phyloP scores from a whole-genome alignment of 2,888 invertebrate species.

The Eupelmus urozonus region DNA sequence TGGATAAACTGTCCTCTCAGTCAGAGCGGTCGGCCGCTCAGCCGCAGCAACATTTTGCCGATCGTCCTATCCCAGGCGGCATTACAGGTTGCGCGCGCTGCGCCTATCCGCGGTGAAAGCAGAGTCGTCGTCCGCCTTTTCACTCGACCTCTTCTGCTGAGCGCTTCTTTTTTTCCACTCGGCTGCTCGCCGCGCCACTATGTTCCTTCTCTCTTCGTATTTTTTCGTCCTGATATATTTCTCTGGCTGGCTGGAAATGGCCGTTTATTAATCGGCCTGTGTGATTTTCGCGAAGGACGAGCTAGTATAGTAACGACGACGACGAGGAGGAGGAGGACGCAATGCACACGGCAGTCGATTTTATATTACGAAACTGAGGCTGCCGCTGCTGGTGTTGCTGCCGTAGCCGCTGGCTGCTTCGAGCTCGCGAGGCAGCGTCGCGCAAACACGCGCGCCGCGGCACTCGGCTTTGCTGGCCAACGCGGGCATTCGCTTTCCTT shows the following conservation, averaged over 20 bases:
- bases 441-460: constrained; percentile 41
- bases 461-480: constrained; percentile 29
- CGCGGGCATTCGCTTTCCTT: constrained; percentile 43
- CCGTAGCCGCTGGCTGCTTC: constrained; percentile 40
- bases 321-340: not conserved
- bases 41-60: constrained; percentile 7
- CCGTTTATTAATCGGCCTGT: too few species aligned
- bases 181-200: not conserved
- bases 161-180: not conserved
- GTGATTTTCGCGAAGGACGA: too few species aligned
- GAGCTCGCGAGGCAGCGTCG: constrained; percentile 51
- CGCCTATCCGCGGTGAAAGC: constrained; percentile 68
- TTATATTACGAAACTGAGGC: constrained; percentile 42
- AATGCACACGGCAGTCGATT: not conserved
- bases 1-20: not conserved
- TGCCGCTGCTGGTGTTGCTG: constrained; percentile 1
- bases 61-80: not conserved
- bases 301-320: too few species aligned
- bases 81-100: not conserved
- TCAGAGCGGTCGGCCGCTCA: not conserved
- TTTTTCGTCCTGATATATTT: not conserved
- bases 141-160: constrained; percentile 62
- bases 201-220: not conserved
- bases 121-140: constrained; percentile 72
- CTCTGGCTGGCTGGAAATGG: too few species aligned